Conservation (phyloP, 2,113 vertebrate species). For the Pimephales promelas region DNA sequence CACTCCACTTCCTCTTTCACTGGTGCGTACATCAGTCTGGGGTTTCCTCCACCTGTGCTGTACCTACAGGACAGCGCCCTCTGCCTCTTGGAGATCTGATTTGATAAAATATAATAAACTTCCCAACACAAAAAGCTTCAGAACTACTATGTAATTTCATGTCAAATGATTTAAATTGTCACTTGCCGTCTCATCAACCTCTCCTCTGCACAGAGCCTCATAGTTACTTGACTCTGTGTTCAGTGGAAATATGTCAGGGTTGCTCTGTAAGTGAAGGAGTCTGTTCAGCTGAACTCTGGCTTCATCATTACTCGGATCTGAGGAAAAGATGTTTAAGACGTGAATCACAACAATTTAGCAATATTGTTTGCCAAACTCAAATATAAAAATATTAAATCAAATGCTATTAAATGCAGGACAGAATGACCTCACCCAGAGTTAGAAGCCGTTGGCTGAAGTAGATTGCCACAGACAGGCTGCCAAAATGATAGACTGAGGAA, state of each 20-base stretch:
- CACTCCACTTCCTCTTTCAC: constrained; percentile 52
- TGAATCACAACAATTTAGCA: neutral
- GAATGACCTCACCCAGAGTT: constrained; percentile 8
- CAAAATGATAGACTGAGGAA: constrained; percentile 27
- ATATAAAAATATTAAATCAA: neutral
- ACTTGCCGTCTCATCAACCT: constrained; percentile 37
- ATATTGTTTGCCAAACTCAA: neutral
- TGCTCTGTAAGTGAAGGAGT: too few species aligned
- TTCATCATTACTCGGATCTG: constrained; percentile 32
- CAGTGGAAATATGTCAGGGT: constrained; percentile 22
- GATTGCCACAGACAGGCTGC: neutral
- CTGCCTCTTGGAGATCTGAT: constrained; percentile 36
- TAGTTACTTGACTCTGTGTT: constrained; percentile 6
- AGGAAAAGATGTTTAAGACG: neutral
- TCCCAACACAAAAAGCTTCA: neutral
- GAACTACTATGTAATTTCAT: neutral
- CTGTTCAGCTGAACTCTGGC: neutral
- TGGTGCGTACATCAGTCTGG: constrained; percentile 50
- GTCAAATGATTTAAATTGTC: neutral
- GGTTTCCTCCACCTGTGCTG: constrained; percentile 51
- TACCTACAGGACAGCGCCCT: constrained; percentile 51
- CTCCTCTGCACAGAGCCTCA: constrained; percentile 52
- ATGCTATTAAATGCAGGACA: neutral
- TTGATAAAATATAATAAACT: neutral
- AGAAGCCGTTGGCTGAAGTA: neutral